A percentile compares a stretch with the other conserved stretches of the same genome.
Evolutionary conservation across 30 jellyfish, hydroid and myxozoan genomes (phyloP).

Genomic region (Sanderia malayensis): DNA sequence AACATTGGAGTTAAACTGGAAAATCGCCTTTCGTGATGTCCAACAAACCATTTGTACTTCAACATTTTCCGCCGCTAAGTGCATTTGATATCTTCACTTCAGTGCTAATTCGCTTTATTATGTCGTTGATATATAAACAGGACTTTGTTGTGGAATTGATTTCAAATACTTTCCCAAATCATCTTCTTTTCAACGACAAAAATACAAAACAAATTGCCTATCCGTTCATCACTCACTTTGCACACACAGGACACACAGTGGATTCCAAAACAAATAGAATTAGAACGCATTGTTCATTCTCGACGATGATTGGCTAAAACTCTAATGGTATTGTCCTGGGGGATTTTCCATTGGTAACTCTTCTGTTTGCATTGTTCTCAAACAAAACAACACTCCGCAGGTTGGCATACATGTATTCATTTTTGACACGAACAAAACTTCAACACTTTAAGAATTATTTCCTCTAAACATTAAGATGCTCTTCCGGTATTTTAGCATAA

Average conservation of each 20-base stretch:
- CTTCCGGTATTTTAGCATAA: too few species aligned
- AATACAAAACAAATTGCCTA: constrained; percentile 36
- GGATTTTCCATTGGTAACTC: neutral
- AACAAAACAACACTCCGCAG: neutral
- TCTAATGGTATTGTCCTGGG: neutral
- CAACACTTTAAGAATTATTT: neutral
- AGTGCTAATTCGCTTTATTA: neutral
- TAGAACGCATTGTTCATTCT: constrained; percentile 18
- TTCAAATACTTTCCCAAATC: constrained; percentile 11
- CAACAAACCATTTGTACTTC: neutral
- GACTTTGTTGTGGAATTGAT: constrained; percentile 23
- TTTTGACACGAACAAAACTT: neutral
- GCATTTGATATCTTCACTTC: too few species aligned
- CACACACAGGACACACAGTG: constrained; percentile 28
- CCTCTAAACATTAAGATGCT: too few species aligned
- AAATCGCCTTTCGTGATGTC: too few species aligned
- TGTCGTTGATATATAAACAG: neutral
- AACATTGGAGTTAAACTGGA: too few species aligned
- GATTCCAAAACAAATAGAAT: constrained; percentile 30
- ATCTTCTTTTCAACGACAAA: constrained; percentile 43
- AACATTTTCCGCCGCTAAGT: too few species aligned
- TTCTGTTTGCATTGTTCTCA: neutral
- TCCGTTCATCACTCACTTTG: constrained; percentile 27
- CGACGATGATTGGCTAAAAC: constrained; percentile 33
- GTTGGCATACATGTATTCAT: neutral